Evolutionary conservation across 2,888 invertebrate genomes (phyloP), one percentile per base, ranked within the genome.

Genomic region (Lasioglossum leucozonium): DNA sequence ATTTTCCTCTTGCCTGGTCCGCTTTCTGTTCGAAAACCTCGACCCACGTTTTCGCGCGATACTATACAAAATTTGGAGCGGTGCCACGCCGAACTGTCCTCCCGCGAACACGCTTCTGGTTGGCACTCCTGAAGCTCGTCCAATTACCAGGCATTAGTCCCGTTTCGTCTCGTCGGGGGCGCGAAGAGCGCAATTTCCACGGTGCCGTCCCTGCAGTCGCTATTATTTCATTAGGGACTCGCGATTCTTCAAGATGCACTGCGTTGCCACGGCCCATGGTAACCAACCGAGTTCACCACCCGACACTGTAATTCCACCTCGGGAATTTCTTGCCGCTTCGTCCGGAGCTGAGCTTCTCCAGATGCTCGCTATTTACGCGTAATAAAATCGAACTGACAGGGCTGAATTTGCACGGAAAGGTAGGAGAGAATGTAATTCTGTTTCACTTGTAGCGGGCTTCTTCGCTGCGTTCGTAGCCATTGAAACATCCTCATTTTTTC

Each of bases 131-230:
- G 77, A 79, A 87, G 80, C 82, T 82, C 81, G 81, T 82, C 86
- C 86, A 83, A 86, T 89, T 85, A 81, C 78, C 76, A 81, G 79
- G 86, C 86, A 82, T 89, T 89, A 86, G 77, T 89, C 87, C 85
- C 87, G 81, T 87, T 79, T 89, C 89, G 76, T 83, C 77, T 83
- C 74, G 77, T 85, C 75, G 65, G 51, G 44, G 74, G 78, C 72
- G 78, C 81, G 78, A 76, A 79, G 76, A 51, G 78, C 44, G 69
- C 73, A 78, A 85, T 81, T 85, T 81, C 85, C 75, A 77, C 78
- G 47, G n/a, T 18, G 74, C 65, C 34, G 44, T 58, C 76, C 37
- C 72, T 37, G 58, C 75, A 34, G 75, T 79, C 79, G 72, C 72
- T 73, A 82, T 78, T 73, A 73, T 77, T 79, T 77, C 77, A 76